Percentiles rank a stretch among this genome's conserved stretches.
These are phyloP conservation scores for Synanthedon vespiformis DNA, from an alignment of 2,888 invertebrate species.

Conservation along the genomic window DNA sequence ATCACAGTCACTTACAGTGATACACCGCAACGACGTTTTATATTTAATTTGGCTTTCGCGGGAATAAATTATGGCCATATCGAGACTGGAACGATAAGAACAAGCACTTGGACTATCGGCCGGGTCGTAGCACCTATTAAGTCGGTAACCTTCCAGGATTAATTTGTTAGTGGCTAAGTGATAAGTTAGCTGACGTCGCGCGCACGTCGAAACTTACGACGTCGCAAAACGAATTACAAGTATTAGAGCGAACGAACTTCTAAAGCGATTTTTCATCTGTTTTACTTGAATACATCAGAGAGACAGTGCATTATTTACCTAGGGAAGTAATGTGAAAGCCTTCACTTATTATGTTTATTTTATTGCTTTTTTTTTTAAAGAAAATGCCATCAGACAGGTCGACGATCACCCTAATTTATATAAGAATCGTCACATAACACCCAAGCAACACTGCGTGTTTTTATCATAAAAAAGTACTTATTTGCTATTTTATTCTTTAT, in stretches of 20 bases:
- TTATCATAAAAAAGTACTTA: no score
- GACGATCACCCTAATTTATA: no score
- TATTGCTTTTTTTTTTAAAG: no score
- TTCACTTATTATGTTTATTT: no score
- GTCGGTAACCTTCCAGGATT: slow-evolving; percentile 55
- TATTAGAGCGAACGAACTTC: slow-evolving; percentile 14
- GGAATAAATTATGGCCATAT: slow-evolving; percentile 66
- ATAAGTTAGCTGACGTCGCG: slow-evolving; percentile 44
- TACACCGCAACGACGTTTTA: slow-evolving; percentile 69
- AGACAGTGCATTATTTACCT: no score
- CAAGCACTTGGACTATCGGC: slow-evolving; percentile 53
- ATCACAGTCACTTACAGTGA: slow-evolving; percentile 71
- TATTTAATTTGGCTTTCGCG: slow-evolving; percentile 66
- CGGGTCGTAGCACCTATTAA: slow-evolving; percentile 45
- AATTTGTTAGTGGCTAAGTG: slow-evolving; percentile 60
- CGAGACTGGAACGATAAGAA: slow-evolving; percentile 56
- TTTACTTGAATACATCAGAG: slow-evolving; percentile 23
- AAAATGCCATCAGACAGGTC: no score
- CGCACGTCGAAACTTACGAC: slow-evolving; percentile 34
- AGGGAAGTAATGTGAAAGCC: no score
- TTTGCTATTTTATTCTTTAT: no score
- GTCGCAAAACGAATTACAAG: slow-evolving; percentile 25
- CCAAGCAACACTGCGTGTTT: no score
- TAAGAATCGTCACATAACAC: no score
- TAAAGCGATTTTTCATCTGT: slow-evolving; percentile 18